A percentile compares a stretch with the other conserved stretches of the same genome.
Conservation (phyloP, 2,113 vertebrate species). For the Oostethus manadensis region DNA sequence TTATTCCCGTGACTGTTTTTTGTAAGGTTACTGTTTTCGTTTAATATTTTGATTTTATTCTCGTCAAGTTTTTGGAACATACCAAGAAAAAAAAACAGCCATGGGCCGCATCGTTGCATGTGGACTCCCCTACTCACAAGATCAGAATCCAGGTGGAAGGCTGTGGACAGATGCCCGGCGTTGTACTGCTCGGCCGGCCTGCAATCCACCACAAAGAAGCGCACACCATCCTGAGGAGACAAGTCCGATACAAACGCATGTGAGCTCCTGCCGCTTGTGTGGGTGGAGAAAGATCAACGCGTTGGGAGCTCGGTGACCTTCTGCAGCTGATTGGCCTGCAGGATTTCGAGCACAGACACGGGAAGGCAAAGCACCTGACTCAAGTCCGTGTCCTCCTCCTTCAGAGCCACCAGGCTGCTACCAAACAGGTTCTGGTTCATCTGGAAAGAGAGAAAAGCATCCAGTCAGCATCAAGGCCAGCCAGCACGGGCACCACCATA, state of each 20-base stretch:
- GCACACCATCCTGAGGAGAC: constrained; percentile 84
- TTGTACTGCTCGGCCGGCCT: constrained; percentile 98
- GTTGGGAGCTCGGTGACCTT: constrained; percentile 64
- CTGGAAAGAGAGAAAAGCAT: constrained; percentile 52
- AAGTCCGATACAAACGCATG: not conserved
- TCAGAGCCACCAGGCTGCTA: constrained; percentile 90
- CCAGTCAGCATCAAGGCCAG: not conserved
- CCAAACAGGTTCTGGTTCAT: constrained; percentile 96
- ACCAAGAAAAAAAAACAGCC: too few relatives aligned
- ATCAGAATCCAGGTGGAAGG: constrained; percentile 97
- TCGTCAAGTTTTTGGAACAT: too few relatives aligned
- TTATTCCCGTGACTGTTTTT: too few relatives aligned
- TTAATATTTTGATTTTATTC: too few relatives aligned
- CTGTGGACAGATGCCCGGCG: constrained; percentile 93
- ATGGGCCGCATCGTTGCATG: too few relatives aligned
- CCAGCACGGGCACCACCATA: too few relatives aligned
- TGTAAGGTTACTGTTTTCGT: too few relatives aligned
- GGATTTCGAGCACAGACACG: constrained; percentile 92
- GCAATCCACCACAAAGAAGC: constrained; percentile 98
- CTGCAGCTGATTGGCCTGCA: constrained; percentile 95
- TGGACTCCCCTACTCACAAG: constrained; percentile 73
- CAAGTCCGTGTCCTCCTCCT: constrained; percentile 91
- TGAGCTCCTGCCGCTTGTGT: too few relatives aligned
- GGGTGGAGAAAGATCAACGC: not conserved
- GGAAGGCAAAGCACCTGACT: constrained; percentile 94